Base-by-base conservation (phyloP, 2,797 vertebrate species). In the Cichlasoma orientale region DNA sequence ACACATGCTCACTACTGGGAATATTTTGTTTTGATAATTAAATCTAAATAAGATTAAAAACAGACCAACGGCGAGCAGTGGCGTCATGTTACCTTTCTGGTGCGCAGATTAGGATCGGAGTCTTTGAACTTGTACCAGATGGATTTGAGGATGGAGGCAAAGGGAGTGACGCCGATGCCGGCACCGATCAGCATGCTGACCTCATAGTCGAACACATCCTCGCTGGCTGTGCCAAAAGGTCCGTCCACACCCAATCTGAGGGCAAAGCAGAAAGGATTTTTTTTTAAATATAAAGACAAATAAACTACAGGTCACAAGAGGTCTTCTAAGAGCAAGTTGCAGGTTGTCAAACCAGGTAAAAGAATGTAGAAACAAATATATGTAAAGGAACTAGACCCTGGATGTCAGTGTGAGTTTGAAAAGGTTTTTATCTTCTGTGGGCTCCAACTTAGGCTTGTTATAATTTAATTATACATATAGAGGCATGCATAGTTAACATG, bases 101-200 rank as follows among this genome's bases (percentile, higher is more conserved):
- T 98, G 77, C 90, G 96, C 75, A 99, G 95, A 5, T 92, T 94
- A 7, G 97, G 96, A 89, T 97, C 92, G 57, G 89, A 95, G 23
- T 94, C 93, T 86, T 96, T 96, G 88, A 98, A 97, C 88, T 98
- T 98, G 93, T 98, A 97, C 97, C 97, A 98, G 92, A 99, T 96
- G 80, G 97, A 98, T 82, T 98, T 99, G 82, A 98, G 96, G 86
- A 98, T 96, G 72, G 97, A 99, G 77, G 97, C 97, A 1, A 98
- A 99, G 36, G 97, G 97, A 1, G 98, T 98, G 82, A 99, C 95
- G 0, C 97, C 97, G 0, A 98, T 99, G 69, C 98, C 97, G 0
- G 96, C 96, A 1, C 97, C 97, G 3, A 98, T 95, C 89, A 99
- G 87, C 95, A 99, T 97, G 95, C 95, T 96, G 90, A 98, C 97